A percentile compares a stretch with the other conserved stretches of the same genome.
Conservation (phyloP, 2,113 vertebrate genomes). For the Indicator indicator region DNA sequence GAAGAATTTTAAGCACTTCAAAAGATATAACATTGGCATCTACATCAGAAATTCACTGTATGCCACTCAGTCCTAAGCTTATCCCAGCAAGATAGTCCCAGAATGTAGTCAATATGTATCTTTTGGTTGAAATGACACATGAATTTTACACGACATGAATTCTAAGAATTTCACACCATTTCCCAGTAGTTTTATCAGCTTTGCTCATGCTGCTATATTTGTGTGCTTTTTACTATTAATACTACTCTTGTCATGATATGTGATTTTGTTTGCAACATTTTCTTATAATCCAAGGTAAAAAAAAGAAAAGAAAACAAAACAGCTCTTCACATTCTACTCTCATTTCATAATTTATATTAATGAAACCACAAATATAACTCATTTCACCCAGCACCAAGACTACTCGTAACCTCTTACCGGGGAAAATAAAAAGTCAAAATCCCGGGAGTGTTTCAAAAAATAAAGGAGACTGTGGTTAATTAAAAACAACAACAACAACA, state of each 20-base stretch:
- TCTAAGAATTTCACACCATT: not conserved
- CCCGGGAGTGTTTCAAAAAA: not conserved
- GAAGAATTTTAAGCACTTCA: not conserved
- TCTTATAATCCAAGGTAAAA: not conserved
- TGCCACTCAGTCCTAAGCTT: not conserved
- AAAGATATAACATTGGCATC: not conserved
- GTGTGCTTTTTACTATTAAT: not conserved
- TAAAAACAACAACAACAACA: not conserved
- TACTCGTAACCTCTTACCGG: not conserved
- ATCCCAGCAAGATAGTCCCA: not conserved
- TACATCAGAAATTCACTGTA: not conserved
- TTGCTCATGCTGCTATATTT: not conserved
- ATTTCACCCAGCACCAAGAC: not conserved
- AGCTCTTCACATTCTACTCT: not conserved
- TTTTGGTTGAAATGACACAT: not conserved
- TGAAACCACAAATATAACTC: not conserved
- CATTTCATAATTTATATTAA: not conserved
- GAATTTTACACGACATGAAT: not conserved
- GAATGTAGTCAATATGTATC: fast-evolving
- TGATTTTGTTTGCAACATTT: not conserved
- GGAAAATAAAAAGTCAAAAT: not conserved
- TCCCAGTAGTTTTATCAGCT: not conserved
- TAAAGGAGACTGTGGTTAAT: not conserved
- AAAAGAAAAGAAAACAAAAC: not conserved
- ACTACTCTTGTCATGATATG: not conserved